These are phyloP conservation scores for Malacosoma neustria DNA, from an alignment of 2,888 invertebrate genomes.

Conservation along the genomic window DNA sequence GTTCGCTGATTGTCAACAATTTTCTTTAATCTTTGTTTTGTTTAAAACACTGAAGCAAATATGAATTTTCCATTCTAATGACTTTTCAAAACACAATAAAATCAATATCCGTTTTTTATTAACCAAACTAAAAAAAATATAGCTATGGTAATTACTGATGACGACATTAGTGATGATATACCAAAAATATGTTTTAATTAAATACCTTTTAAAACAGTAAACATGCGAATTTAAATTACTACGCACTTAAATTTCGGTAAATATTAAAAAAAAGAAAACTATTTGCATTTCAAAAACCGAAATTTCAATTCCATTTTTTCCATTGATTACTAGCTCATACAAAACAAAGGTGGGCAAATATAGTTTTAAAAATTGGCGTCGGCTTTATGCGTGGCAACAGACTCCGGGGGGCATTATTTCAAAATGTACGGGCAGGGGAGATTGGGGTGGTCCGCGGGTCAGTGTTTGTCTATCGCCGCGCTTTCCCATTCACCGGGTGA, in stretches of 20 bases:
- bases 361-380: constrained; percentile 1
- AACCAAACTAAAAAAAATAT: too few relatives aligned
- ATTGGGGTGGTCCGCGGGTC: constrained; percentile 42
- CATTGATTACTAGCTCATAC: constrained; percentile 2
- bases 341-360: constrained; percentile 4
- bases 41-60: too few relatives aligned
- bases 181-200: too few relatives aligned
- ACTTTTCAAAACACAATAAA: too few relatives aligned
- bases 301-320: neutral
- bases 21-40: too few relatives aligned
- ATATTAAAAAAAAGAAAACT: neutral
- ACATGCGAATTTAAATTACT: neutral
- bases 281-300: neutral
- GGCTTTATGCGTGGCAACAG: constrained; percentile 21
- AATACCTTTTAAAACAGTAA: too few relatives aligned
- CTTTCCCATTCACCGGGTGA: constrained; percentile 71
- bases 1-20: too few relatives aligned
- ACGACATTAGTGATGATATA: too few relatives aligned
- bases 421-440: constrained; percentile 55
- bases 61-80: too few relatives aligned
- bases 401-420: constrained; percentile 60
- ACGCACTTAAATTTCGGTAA: neutral
- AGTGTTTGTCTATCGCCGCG: constrained; percentile 73
- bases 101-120: too few relatives aligned
- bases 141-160: too few relatives aligned